phyloP scores from a whole-genome alignment of 1,140 invertebrate species.

The Argopecten irradians region DNA sequence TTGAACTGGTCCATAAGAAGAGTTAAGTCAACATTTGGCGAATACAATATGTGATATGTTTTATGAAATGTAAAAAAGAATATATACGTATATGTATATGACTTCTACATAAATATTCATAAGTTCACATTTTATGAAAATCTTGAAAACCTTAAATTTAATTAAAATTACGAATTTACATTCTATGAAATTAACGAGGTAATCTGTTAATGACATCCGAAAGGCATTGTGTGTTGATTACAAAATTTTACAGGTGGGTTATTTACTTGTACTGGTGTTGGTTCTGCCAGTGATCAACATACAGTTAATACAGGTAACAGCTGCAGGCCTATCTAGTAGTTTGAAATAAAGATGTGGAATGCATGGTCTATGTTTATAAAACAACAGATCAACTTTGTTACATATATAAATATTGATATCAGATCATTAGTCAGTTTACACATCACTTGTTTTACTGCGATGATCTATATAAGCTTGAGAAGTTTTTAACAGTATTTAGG shows the following conservation, averaged over 20 bases:
- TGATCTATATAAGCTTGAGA: not conserved
- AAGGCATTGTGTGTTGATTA: not conserved
- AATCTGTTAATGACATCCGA: not conserved
- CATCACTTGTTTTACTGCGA: not conserved
- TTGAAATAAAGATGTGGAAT: not conserved
- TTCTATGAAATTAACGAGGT: not conserved
- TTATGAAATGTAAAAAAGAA: not conserved
- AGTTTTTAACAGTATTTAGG: not conserved
- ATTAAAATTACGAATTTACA: not conserved
- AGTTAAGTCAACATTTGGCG: not conserved
- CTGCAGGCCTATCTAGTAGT: not conserved
- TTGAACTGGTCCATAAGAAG: not conserved
- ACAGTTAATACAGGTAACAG: not conserved
- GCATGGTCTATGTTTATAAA: not conserved
- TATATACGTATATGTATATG: not conserved
- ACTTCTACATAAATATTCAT: not conserved
- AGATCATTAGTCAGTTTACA: not conserved
- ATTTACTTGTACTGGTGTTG: no score
- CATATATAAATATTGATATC: no score
- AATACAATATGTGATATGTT: slow-evolving; percentile 19
- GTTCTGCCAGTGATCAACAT: not conserved
- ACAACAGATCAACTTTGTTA: not conserved
- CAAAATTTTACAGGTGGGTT: no score
- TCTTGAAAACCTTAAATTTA: no score
- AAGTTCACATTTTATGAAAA: no score